Conservation (phyloP, 2,113 vertebrate genomes). For the Thalassoma bifasciatum region DNA sequence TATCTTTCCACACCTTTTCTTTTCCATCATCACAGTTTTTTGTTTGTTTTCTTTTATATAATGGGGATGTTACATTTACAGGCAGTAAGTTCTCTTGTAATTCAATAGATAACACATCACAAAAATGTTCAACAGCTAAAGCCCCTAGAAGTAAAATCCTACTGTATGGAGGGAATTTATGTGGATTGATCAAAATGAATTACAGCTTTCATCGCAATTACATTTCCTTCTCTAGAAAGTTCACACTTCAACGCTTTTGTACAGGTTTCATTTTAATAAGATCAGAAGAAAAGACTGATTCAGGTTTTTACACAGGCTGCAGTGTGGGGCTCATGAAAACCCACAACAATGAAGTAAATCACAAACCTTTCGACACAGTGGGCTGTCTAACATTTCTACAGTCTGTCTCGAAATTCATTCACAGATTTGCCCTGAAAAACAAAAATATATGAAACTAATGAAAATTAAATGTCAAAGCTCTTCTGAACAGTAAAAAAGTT, state of each 20-base stretch:
- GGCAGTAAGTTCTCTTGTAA: neutral
- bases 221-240: neutral
- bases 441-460: slow-evolving; percentile 68
- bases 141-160: too few species aligned
- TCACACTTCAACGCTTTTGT: neutral
- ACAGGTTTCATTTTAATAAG: slow-evolving; percentile 9
- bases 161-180: too few species aligned
- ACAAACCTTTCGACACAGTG: slow-evolving; percentile 1
- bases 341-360: neutral
- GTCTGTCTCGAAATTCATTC: neutral
- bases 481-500: slow-evolving; percentile 69
- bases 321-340: neutral
- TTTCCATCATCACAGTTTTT: too few species aligned
- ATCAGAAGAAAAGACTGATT: neutral
- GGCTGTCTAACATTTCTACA: slow-evolving; percentile 1
- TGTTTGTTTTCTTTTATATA: too few species aligned
- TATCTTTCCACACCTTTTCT: too few species aligned
- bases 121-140: too few species aligned
- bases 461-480: slow-evolving; percentile 71
- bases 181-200: too few species aligned
- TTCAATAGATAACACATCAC: too few species aligned
- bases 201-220: too few species aligned
- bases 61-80: neutral
- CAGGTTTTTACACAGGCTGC: neutral
- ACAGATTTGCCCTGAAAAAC: slow-evolving; percentile 47